Evolutionary conservation across 2,113 vertebrate species (phyloP).

Genomic region (Addax nasomaculatus): DNA sequence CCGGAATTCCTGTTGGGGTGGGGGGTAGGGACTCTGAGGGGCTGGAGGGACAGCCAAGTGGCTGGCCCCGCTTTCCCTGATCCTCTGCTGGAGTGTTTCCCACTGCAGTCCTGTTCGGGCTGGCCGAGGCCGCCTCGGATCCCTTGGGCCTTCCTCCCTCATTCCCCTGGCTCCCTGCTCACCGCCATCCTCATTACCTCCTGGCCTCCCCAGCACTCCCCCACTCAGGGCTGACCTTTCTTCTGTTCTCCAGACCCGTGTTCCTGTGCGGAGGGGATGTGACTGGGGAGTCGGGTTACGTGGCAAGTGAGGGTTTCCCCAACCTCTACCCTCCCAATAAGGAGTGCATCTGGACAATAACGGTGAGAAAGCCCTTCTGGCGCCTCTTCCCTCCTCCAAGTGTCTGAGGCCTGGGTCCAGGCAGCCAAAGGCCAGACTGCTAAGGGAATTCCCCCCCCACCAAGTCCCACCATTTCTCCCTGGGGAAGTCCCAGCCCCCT

Average conservation of each 20-base stretch:
- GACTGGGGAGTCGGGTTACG: conserved; percentile 86
- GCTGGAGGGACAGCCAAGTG: background rate
- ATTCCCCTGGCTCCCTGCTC: background rate
- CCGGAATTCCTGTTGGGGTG: conserved; percentile 50
- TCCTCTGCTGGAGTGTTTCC: background rate
- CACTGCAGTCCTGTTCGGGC: background rate
- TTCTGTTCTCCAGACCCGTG: conserved; percentile 80
- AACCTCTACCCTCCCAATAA: conserved; percentile 86
- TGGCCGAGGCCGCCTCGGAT: background rate
- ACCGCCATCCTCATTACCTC: background rate
- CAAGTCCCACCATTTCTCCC: background rate
- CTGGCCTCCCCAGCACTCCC: background rate
- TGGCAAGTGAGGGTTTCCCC: conserved; percentile 92
- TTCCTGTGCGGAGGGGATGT: conserved; percentile 91
- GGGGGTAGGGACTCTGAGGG: conserved; percentile 38
- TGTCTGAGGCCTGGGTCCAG: background rate
- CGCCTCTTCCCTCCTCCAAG: background rate
- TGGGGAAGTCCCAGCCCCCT: background rate
- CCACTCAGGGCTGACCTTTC: background rate
- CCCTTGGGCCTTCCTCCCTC: background rate
- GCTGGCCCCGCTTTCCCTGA: background rate
- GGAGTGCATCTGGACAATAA: conserved; percentile 92
- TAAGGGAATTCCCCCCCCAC: background rate
- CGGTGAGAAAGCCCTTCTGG: conserved; percentile 75
- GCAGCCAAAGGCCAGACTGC: background rate